phyloP scores from a whole-genome alignment of 2,888 invertebrate species.

The Colostygia pectinataria region DNA sequence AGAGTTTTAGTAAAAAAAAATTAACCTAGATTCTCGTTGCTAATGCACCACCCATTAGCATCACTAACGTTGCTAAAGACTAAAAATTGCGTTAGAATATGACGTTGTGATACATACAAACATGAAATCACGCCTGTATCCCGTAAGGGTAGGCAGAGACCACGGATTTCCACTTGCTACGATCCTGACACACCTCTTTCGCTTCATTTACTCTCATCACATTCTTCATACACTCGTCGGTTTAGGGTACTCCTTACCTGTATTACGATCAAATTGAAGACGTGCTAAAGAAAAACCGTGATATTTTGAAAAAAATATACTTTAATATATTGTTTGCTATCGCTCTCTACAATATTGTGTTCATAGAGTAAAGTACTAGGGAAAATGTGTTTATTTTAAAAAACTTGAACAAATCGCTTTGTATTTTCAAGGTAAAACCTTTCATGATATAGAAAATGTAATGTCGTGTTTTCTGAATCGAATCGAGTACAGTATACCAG shows the following conservation, averaged over 20 bases:
- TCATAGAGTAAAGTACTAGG: no score
- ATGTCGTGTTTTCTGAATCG: slow-evolving; percentile 28
- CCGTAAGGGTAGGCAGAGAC: no score
- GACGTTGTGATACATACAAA: no score
- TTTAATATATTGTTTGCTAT: slow-evolving; percentile 9
- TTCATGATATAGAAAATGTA: slow-evolving; percentile 17
- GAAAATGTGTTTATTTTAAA: slow-evolving; percentile 35
- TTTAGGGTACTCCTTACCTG: no score
- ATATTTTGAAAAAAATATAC: slow-evolving; percentile 12
- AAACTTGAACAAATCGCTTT: slow-evolving; percentile 18
- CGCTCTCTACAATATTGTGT: slow-evolving; percentile 6
- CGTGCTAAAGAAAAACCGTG: background rate
- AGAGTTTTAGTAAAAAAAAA: slow-evolving; percentile 13
- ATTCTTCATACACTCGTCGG: no score
- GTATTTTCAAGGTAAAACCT: slow-evolving; percentile 15
- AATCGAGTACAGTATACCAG: slow-evolving; percentile 22
- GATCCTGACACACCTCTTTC: no score
- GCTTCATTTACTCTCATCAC: no score
- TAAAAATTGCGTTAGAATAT: slow-evolving; percentile 23
- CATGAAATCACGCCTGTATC: no score
- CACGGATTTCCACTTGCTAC: no score
- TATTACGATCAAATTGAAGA: no score
- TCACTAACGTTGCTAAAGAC: slow-evolving; percentile 17
- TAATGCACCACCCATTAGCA: slow-evolving; percentile 27
- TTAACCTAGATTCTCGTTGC: slow-evolving; percentile 14